Base-by-base conservation (phyloP, 2,888 invertebrate species). In the Poecilus cupreus region DNA sequence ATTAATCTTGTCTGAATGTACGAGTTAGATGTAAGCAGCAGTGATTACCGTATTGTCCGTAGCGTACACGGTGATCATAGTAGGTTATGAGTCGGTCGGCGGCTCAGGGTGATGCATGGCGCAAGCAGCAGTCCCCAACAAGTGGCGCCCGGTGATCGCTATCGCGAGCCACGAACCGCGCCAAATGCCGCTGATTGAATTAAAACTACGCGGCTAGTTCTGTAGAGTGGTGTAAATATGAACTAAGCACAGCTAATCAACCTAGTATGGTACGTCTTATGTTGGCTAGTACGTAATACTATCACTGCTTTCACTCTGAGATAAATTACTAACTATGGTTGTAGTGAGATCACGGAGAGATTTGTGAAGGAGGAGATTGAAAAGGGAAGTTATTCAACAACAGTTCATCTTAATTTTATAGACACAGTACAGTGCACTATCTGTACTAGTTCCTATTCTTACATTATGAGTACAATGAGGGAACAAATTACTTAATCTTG, bases 81-180 rank as follows among this genome's bases (percentile, higher is more conserved):
- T 43, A 43, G 20, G 22, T 39, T 39, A 39, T 43, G 20, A 39
- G 22, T 20, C 46, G 43, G 46, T 72, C 72, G 43, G 46, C 72
- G 43, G 72, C 46, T 24, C 24, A 16, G 39, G 43, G 43, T 72
- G 72, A 72, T 72, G 18, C 37, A 60, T 60, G 54, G 60, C 24
- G 26, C 26, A 43, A 24, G 72, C 43, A 72, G 46, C 46, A 24
- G 72, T 72, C 46, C 43, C 20, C 22, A 72, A 72, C 72, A 72
- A 72, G 72, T 72, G 72, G 72, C 72, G 72, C 72, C 72, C 22
- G 46, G 24, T 22, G 39, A 72, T 72, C 43, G 18, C 24, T 22
- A 72, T 72, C 72, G 16, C 46, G 46, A 18, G 24, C 22, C 22
- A 8, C 26, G 24, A 60, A 24, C 26, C 22, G 13, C 11, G 24